Conservation (phyloP, 2,113 vertebrate genomes). For the Propithecus coquereli region DNA sequence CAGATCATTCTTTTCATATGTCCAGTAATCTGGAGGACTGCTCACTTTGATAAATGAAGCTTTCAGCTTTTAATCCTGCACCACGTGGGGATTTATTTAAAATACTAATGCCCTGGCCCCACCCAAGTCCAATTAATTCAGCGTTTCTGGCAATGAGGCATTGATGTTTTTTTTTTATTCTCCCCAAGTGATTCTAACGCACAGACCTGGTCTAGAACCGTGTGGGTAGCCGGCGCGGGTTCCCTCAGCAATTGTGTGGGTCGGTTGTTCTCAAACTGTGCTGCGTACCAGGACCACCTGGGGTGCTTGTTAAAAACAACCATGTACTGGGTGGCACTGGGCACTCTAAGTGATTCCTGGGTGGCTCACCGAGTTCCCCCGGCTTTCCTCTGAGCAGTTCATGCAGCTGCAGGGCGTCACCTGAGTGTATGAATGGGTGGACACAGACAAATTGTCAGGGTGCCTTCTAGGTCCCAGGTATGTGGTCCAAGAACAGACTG, state of each 20-base stretch:
- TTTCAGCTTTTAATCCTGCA: neutral
- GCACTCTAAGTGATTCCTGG: neutral
- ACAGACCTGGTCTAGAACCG: neutral
- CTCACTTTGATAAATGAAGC: neutral
- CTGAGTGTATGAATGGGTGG: neutral
- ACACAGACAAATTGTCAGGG: neutral
- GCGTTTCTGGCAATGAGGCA: neutral
- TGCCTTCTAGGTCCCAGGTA: neutral
- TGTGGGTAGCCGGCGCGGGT: neutral
- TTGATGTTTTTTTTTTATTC: neutral
- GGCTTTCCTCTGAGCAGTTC: neutral
- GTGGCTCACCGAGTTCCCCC: neutral
- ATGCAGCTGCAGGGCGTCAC: fast-evolving
- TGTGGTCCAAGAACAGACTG: neutral
- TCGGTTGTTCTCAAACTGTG: neutral
- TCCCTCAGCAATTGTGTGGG: neutral
- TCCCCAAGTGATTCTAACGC: neutral
- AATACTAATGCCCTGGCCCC: neutral
- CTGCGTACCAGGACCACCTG: neutral
- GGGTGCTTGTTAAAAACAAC: neutral
- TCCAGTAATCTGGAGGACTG: neutral
- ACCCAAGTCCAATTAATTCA: neutral
- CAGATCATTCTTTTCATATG: neutral
- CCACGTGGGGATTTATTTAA: neutral
- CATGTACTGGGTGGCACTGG: neutral